Evolutionary conservation across 37 sponge, comb jelly and placozoan species (phyloP).

Genomic region (Halichondria panicea): DNA sequence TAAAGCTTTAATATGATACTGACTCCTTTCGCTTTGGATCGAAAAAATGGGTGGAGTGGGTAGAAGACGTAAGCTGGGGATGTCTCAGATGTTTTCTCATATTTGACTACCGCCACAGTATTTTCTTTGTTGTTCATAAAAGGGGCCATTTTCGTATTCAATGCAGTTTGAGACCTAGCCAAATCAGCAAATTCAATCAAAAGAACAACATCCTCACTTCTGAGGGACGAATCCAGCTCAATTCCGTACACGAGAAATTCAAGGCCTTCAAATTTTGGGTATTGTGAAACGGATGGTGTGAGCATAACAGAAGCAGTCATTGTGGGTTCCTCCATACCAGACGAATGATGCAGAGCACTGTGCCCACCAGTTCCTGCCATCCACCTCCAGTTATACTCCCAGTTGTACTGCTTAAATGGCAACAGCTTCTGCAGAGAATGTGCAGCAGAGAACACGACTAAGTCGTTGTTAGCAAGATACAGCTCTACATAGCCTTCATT

Average conservation of each 20-base stretch:
- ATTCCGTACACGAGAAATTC: slow-evolving; percentile 22
- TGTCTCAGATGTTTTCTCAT: neutral
- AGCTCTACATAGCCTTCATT: no score
- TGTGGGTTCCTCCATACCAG: neutral
- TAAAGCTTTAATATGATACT: neutral
- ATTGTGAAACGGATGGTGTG: slow-evolving; percentile 23
- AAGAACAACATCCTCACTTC: slow-evolving; percentile 7
- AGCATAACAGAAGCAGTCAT: slow-evolving; percentile 9
- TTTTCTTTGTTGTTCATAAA: neutral
- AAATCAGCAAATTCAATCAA: slow-evolving; percentile 1
- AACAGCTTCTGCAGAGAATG: neutral
- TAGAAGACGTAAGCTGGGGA: slow-evolving; percentile 30
- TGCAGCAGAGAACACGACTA: no score
- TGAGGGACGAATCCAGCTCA: neutral
- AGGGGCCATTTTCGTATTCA: neutral
- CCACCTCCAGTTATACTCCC: slow-evolving; percentile 17
- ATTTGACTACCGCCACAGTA: neutral
- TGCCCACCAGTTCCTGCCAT: neutral
- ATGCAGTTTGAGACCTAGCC: neutral
- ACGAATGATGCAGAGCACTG: neutral
- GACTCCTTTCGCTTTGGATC: neutral
- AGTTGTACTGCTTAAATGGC: slow-evolving; percentile 15
- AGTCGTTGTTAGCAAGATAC: no score
- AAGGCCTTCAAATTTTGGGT: slow-evolving; percentile 21
- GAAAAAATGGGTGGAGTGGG: neutral